phyloP scores from a whole-genome alignment of 2,113 vertebrate genomes.

The Herpetotheres cachinnans region DNA sequence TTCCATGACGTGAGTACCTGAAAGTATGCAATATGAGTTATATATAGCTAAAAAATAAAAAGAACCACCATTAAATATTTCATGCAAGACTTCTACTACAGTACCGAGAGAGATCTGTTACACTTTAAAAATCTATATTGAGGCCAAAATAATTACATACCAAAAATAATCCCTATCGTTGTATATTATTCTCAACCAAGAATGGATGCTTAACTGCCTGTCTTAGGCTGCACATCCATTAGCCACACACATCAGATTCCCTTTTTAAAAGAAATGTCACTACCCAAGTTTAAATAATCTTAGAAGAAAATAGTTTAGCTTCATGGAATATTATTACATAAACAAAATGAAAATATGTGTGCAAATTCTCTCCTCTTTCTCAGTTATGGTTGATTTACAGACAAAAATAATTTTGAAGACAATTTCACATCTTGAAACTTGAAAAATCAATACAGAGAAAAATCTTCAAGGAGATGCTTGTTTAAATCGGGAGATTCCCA shows the following conservation, averaged over 20 bases:
- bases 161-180: not conserved
- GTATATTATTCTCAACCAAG: not conserved
- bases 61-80: not conserved
- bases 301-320: not conserved
- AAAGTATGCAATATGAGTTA: not conserved
- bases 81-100: not conserved
- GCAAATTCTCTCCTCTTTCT: not conserved
- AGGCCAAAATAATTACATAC: not conserved
- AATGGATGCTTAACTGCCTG: not conserved
- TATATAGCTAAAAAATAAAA: not conserved
- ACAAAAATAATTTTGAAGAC: not conserved
- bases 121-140: not conserved
- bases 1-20: constrained; percentile 99
- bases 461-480: not conserved
- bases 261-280: not conserved
- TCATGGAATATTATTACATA: not conserved
- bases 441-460: not conserved
- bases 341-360: not conserved
- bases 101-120: not conserved
- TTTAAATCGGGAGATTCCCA: not conserved
- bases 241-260: not conserved
- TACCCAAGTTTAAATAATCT: not conserved
- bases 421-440: not conserved
- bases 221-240: not conserved
- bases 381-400: not conserved